Evolutionary conservation across 2,797 vertebrate species (phyloP), one percentile per base, ranked within the genome.

Genomic region (Anguilla marmorata): DNA sequence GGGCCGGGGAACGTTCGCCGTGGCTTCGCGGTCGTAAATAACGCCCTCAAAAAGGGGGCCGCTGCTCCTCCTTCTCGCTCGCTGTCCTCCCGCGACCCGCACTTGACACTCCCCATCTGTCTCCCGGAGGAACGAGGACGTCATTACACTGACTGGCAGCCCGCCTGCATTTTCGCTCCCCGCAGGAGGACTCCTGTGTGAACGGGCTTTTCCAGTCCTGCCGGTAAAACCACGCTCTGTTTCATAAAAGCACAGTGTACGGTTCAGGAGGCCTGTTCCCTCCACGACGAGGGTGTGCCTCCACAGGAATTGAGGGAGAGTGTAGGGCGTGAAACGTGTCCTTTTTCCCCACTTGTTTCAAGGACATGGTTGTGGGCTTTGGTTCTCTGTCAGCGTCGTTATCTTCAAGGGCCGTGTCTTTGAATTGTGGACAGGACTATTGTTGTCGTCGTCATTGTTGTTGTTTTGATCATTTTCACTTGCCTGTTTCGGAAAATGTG

Each of bases 111-210:
- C 41, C 16, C 54, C 85, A 58, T 90, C 82, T 87, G 41, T 87
- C 86, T 91, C 84, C 21, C 12, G 41, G 41, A 87, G 54, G 80
- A 79, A 76, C 63, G 90, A 27, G 90, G 5, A 30, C 91, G 88
- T 87, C 54, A 87, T 90, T 89, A 87, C 84, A 89, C 1, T 86
- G 66, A 93, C 88, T 88, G 89, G 87, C 84, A 37, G 84, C 12
- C 5, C 7, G 27, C 37, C 84, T 85, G 84, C 24, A 27, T 84
- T 56, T 56, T 56, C 0, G 82, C 54, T 84, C 52, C 45, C 82
- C 21, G 80, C 45, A n/a, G 52, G 14, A 27, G 45, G 80, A 41
- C 74, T 76, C 33, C 33, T 41, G 74, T 41, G 74, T 6, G 41
- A 19, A 83, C n/a, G 14, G 52, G 82, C 82, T 58, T 33, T 52